A percentile compares a stretch with the other conserved stretches of the same genome.
Evolutionary conservation across 2,797 vertebrate genomes (phyloP).

Genomic region (Cetoscarus ocellatus): DNA sequence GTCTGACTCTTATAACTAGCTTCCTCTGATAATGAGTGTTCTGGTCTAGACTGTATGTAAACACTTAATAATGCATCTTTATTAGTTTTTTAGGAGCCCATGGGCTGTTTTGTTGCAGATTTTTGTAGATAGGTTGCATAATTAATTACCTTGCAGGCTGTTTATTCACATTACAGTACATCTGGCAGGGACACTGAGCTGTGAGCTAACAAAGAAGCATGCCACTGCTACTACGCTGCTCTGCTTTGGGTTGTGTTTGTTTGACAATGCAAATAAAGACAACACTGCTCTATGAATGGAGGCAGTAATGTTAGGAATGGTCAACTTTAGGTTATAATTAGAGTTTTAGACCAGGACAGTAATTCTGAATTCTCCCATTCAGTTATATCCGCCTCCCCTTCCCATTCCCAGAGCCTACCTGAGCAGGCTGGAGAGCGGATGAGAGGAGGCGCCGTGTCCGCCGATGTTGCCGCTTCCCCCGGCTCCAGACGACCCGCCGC

Average conservation of each 20-base stretch:
- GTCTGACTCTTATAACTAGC: slow-evolving; percentile 15
- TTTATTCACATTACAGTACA: slow-evolving; percentile 37
- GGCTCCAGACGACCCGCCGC: slow-evolving; percentile 78
- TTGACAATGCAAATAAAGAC: slow-evolving; percentile 23
- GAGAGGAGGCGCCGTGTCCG: slow-evolving; percentile 86
- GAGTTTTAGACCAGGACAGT: not conserved
- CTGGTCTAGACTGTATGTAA: slow-evolving; percentile 37
- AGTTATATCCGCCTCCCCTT: not conserved
- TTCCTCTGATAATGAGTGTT: not conserved
- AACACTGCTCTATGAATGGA: not conserved
- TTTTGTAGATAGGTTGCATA: slow-evolving; percentile 28
- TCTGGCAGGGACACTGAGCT: slow-evolving; percentile 40
- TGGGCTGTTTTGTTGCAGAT: slow-evolving; percentile 23
- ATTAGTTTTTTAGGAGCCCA: slow-evolving; percentile 5
- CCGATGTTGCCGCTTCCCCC: slow-evolving; percentile 81
- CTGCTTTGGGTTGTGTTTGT: slow-evolving; percentile 35
- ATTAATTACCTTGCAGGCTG: slow-evolving; percentile 12
- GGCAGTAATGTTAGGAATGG: not conserved
- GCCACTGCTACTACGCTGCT: slow-evolving; percentile 44
- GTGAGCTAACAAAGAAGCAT: slow-evolving; percentile 78
- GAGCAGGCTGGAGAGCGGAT: slow-evolving; percentile 94
- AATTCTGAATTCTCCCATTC: not conserved
- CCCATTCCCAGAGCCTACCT: slow-evolving; percentile 81
- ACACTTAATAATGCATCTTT: slow-evolving; percentile 42
- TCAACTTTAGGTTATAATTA: not conserved